phyloP scores from a whole-genome alignment of 2,113 vertebrate genomes.

The Mionectes macconnelli region DNA sequence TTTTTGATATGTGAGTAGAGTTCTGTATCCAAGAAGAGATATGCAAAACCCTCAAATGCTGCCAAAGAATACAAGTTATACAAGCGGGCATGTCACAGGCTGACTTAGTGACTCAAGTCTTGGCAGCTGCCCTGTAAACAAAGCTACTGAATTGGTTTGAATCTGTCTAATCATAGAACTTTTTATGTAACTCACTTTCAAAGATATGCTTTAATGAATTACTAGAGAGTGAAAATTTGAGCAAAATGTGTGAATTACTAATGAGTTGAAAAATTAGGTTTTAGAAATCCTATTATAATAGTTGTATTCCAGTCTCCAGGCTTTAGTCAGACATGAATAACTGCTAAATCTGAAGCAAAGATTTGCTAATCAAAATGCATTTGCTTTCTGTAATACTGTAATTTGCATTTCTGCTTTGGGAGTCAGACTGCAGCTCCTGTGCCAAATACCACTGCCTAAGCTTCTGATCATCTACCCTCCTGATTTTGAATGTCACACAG shows the following conservation, averaged over 20 bases:
- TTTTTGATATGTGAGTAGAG: not conserved
- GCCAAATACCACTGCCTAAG: not conserved
- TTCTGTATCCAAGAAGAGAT: constrained; percentile 17
- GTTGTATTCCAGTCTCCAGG: not conserved
- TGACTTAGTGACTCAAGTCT: constrained; percentile 59
- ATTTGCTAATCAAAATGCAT: not conserved
- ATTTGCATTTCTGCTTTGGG: not conserved
- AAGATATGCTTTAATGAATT: not conserved
- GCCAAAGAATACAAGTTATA: constrained; percentile 54
- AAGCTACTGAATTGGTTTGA: constrained; percentile 44
- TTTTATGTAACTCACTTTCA: not conserved
- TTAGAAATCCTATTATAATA: not conserved
- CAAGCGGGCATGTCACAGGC: constrained; percentile 51
- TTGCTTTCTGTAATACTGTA: not conserved
- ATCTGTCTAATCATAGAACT: not conserved
- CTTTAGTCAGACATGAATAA: not conserved
- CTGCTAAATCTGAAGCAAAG: not conserved
- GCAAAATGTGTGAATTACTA: not conserved
- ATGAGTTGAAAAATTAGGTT: not conserved
- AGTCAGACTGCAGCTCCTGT: not conserved
- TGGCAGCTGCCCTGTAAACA: constrained; percentile 50
- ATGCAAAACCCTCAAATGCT: not conserved
- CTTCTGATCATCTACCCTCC: not conserved
- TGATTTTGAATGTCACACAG: not conserved
- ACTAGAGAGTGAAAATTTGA: constrained; percentile 6